Evolutionary conservation across 2,888 invertebrate species (phyloP), one percentile per base, ranked within the genome.

Genomic region (Dusona sp.): DNA sequence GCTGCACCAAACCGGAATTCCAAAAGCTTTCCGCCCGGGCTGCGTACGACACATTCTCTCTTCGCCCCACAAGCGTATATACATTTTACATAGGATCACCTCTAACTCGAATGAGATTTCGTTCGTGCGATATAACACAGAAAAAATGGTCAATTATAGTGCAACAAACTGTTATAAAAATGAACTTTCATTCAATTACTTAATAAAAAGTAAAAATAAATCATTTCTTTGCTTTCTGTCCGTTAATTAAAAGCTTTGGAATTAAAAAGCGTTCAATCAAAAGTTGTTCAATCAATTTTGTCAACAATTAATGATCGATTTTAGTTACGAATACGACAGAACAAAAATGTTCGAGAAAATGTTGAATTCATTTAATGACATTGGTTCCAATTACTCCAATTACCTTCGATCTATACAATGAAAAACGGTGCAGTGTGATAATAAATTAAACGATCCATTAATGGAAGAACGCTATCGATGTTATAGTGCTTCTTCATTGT

Each of bases 11-110:
- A 45, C 67, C 57, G n/a, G 36, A 81, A 78, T 78, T 80, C 61
- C 74, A 75, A 75, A 86, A 83, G 75, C 85, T 70, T 38, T 45
- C 45, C 54, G 19, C 16, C 68, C 65, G 29, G 29, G 42, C 64
- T 61, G 68, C 57, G 38, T 22, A n/a, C 48, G 54, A 79, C 33
- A 45, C 36, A 45, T 11, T 38, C 9, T 11, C 9, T 11, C 54
- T n/a, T 22, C 11, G 51, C 33, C 33, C 36, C 22, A 13, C 33
- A 51, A 54, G 9, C 29, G n/a, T 36, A 36, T 22, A 54, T 29
- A 33, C 38, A 38, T 61, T 61, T 29, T 16, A 61, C 25, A 29
- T 61, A 4, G 16, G 29, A 61, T 61, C 61, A 61, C 61, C 13
- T 61, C 61, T 29, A 61, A 29, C 61, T 61, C 61, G 3, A 13